Evolutionary conservation across 2,888 invertebrate species (phyloP), one percentile per base, ranked within the genome.

Genomic region (Molanna angustata): DNA sequence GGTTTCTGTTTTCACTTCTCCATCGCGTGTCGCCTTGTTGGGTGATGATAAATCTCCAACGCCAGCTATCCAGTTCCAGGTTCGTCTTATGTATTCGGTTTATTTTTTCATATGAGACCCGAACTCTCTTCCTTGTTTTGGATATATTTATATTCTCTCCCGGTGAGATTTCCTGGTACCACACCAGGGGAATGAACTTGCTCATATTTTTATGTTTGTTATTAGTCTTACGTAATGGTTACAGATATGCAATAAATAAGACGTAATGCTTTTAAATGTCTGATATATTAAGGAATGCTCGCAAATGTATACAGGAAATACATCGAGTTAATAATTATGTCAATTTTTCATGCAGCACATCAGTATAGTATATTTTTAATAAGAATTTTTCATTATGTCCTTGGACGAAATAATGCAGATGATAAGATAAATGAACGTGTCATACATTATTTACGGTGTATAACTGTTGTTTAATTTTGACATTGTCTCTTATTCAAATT

Each of bases 181-280:
- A 20, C n/a, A 13, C 17, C 22, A n/a, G 52, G 41, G 46, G 41
- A 46, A 41, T 35, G 46, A 52, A 41, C 46, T 47, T 17, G 20
- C n/a, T n/a, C n/a, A 54, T 49, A 52, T 54, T 51, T 48, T 57
- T 44, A 49, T 49, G 52, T 52, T 45, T 52, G 48, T 52, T 54
- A 54, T 57, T 54, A 57, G 49, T 54, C 54, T 57, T 54, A 22
- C 21, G 52, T 45, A 57, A 57, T 52, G 57, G 48, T 54, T 47
- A 43, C 42, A 21, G 31, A 45, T 43, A 43, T 39, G 19, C 18
- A 16, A 57, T 54, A 57, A 57, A 57, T 57, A 47, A 51, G 19
- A 18, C 19, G 27, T 37, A 48, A 48, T 37, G 52, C 20, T 16
- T 35, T 35, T 37, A 47, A 43, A 37, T 22, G 6, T 19, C 9